These are phyloP conservation scores for Emydura subglobosa DNA, from an alignment of 2,113 vertebrate genomes.

Conservation along the genomic window DNA sequence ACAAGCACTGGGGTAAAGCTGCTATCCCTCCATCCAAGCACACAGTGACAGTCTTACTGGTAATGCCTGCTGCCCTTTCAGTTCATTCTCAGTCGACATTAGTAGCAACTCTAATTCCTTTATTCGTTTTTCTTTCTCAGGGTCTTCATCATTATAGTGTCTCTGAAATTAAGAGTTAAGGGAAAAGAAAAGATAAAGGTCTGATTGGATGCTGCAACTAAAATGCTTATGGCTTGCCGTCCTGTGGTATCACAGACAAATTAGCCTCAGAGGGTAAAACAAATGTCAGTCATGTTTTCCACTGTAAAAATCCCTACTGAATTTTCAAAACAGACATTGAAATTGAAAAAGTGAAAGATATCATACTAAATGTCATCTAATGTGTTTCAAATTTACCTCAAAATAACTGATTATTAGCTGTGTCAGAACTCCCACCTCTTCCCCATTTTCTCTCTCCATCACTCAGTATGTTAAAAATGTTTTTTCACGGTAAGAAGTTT, in stretches of 20 bases:
- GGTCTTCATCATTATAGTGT: slow-evolving; percentile 99
- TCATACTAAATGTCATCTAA: neutral
- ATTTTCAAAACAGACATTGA: slow-evolving; percentile 21
- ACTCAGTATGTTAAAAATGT: slow-evolving; percentile 1
- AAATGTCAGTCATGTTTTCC: slow-evolving; percentile 5
- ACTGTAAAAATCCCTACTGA: slow-evolving; percentile 39
- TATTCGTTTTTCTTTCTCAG: slow-evolving; percentile 98
- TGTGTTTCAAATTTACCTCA: slow-evolving; percentile 35
- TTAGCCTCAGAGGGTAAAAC: slow-evolving; percentile 37
- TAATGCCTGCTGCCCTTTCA: slow-evolving; percentile 92
- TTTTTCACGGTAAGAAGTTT: neutral
- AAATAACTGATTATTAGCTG: slow-evolving; percentile 22
- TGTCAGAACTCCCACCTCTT: slow-evolving; percentile 28
- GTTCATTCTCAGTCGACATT: slow-evolving; percentile 99
- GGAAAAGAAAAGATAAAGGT: slow-evolving; percentile 72
- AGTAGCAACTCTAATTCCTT: slow-evolving; percentile 98
- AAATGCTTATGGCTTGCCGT: slow-evolving; percentile 48
- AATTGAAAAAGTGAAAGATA: slow-evolving; percentile 39
- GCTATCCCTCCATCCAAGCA: slow-evolving; percentile 74
- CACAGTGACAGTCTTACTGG: slow-evolving; percentile 86
- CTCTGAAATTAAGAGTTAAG: slow-evolving; percentile 86
- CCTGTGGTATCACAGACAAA: slow-evolving; percentile 43
- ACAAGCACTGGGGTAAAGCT: slow-evolving; percentile 71
- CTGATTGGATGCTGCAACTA: slow-evolving; percentile 65
- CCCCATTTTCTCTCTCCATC: slow-evolving; percentile 33